phyloP scores from a whole-genome alignment of 2,113 vertebrate species.

The Planiliza haematocheilus region DNA sequence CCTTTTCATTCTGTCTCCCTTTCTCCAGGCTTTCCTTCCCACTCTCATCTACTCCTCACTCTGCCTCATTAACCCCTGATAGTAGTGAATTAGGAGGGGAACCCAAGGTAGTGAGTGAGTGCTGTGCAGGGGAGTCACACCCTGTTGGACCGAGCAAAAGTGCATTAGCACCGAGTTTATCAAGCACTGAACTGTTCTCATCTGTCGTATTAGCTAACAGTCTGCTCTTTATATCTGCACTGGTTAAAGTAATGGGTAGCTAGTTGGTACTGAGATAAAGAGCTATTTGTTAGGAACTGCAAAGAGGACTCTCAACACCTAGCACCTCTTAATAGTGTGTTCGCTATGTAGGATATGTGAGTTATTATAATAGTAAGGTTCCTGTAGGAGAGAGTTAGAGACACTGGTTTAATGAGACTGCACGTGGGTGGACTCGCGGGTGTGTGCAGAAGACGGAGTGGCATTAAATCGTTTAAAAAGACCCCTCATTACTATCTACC shows the following conservation, averaged over 20 bases:
- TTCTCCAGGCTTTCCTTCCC: constrained; percentile 46
- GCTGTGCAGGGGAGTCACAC: constrained; percentile 39
- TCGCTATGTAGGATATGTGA: constrained; percentile 37
- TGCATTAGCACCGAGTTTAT: constrained; percentile 61
- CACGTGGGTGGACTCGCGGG: constrained; percentile 40
- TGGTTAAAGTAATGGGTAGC: constrained; percentile 28
- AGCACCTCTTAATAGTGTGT: constrained; percentile 34
- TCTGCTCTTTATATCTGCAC: constrained; percentile 18
- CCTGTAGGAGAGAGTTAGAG: constrained; percentile 39
- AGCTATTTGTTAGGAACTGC: constrained; percentile 38
- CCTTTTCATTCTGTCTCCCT: constrained; percentile 47
- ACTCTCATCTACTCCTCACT: constrained; percentile 60
- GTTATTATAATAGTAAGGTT: constrained; percentile 48
- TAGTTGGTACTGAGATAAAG: constrained; percentile 18
- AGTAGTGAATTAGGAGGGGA: constrained; percentile 52
- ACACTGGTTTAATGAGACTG: constrained; percentile 62
- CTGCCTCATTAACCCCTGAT: constrained; percentile 71
- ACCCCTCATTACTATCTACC: constrained; percentile 62
- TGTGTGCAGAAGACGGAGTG: constrained; percentile 17
- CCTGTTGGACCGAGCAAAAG: constrained; percentile 39
- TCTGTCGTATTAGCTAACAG: constrained; percentile 49
- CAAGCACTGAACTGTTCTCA: constrained; percentile 39
- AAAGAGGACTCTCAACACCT: constrained; percentile 31
- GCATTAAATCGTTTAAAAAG: constrained; percentile 55
- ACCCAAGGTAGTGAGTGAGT: constrained; percentile 49